Base-by-base conservation (phyloP, 2,797 vertebrate species). In the Cyclura pinguis region DNA sequence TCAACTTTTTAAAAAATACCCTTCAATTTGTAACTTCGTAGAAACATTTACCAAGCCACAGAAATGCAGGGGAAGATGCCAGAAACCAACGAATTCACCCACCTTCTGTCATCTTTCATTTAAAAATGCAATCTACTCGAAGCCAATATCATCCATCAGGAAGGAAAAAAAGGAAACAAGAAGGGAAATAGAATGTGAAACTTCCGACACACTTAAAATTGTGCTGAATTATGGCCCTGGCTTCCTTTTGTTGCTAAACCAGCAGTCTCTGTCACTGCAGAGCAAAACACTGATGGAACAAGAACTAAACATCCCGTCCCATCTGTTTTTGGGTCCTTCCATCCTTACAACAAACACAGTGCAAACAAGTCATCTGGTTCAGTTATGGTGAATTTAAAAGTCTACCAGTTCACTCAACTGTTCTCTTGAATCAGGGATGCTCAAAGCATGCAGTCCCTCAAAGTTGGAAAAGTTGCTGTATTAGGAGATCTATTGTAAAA, bases 161-260 rank as follows among this genome's bases (percentile, higher is more conserved):
- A 42, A 80, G 64, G 55, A 47, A 77, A 88, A 73, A 73, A 4
- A 42, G 76, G 88, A 84, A 7, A 24, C 1, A 10, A 42, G 38
- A 89, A 94, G 91, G 80, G 84, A 89, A 0, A 90, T 16, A 78
- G 74, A 85, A 84, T 38, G 57, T 87, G 69, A 92, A 95, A 18
- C 32, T 92, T 84, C 16, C 16, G 6, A 88, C 93, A 2, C 62
- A 92, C 89, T 89, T 59, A 92, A 89, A 93, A 92, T 84, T 92
- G 88, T 87, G 89, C 92, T 90, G 84, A 94, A 91, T 78, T 91
- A 91, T 76, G 88, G 88, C 80, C 64, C 24, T 50, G 64, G 59
- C 69, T 85, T 86, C 88, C 72, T 87, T 94, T 93, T 92, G 73
- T 73, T 95, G 94, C 88, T 91, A 90, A 93, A 64, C 52, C 91